phyloP scores from a whole-genome alignment of 1,140 invertebrate genomes.

The Drosophila tsacasi region DNA sequence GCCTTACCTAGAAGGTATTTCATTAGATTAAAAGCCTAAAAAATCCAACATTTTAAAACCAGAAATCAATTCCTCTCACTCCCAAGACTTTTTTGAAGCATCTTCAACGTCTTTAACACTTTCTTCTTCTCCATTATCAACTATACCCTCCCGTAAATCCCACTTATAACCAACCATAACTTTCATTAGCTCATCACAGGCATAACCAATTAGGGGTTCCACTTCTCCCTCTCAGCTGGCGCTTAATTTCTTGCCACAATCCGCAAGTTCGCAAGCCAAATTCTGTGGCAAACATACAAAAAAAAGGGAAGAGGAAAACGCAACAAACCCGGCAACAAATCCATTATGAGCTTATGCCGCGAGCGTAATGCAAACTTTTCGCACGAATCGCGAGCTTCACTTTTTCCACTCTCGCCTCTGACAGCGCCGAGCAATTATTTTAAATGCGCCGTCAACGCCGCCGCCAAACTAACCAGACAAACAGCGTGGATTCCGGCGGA shows the following conservation, averaged over 20 bases:
- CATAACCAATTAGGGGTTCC: slow-evolving; percentile 41
- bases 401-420: slow-evolving; percentile 59
- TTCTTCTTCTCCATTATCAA: slow-evolving; percentile 18
- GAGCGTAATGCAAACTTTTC: slow-evolving; percentile 78
- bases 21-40: not conserved
- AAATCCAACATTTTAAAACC: not conserved
- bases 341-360: slow-evolving; percentile 80
- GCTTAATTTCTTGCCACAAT: slow-evolving; percentile 44
- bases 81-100: not conserved
- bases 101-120: slow-evolving; percentile 21
- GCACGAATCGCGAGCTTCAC: slow-evolving; percentile 70
- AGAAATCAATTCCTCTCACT: not conserved
- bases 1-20: too few relatives aligned
- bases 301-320: slow-evolving; percentile 21
- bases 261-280: slow-evolving; percentile 42
- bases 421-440: slow-evolving; percentile 73
- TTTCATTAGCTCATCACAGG: slow-evolving; percentile 61
- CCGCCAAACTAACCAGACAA: slow-evolving; percentile 75
- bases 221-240: slow-evolving; percentile 3
- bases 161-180: slow-evolving; percentile 65
- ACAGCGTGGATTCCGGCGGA: slow-evolving; percentile 42
- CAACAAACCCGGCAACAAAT: slow-evolving; percentile 73
- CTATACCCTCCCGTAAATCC: not conserved
- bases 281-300: slow-evolving; percentile 24
- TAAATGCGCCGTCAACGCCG: slow-evolving; percentile 75